A percentile compares a stretch with the other conserved stretches of the same genome.
These are phyloP conservation scores for Protonemura montana DNA, from an alignment of 2,888 invertebrate genomes.

Conservation along the genomic window DNA sequence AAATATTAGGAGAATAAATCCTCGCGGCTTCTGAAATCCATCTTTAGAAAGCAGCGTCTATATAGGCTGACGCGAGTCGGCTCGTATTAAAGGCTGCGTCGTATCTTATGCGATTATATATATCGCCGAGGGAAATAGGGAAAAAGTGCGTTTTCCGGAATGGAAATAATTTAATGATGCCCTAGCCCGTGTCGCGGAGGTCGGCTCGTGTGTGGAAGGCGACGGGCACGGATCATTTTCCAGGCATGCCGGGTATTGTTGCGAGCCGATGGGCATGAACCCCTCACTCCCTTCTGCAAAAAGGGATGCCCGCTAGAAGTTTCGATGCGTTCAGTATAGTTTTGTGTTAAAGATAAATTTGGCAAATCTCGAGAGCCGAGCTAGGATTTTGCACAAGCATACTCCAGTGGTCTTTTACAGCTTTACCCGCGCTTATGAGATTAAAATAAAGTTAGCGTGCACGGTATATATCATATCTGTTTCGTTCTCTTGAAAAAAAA, in stretches of 20 bases:
- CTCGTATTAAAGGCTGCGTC: background rate
- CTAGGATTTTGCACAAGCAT: background rate
- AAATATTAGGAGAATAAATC: background rate
- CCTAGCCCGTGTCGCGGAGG: background rate
- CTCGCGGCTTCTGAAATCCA: background rate
- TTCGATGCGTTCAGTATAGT: background rate
- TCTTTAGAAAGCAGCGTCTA: background rate
- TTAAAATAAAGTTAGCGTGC: background rate
- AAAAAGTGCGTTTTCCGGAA: constrained; percentile 23
- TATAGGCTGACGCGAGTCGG: background rate
- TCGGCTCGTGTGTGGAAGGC: background rate
- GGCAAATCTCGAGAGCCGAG: background rate
- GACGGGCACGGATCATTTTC: background rate
- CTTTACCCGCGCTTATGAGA: background rate
- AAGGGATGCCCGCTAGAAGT: background rate
- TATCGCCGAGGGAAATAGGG: constrained; percentile 5
- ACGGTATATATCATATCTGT: too few species aligned
- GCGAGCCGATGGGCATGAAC: background rate
- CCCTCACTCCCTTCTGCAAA: background rate
- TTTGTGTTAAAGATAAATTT: background rate
- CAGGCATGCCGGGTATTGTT: background rate
- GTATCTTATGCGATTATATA: constrained; percentile 18
- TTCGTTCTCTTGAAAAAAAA: background rate
- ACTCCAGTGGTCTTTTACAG: background rate
- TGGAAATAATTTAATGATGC: constrained; percentile 27